Evolutionary conservation across 2,888 invertebrate genomes (phyloP), one percentile per base, ranked within the genome.

Genomic region (Agriopis aurantiaria): DNA sequence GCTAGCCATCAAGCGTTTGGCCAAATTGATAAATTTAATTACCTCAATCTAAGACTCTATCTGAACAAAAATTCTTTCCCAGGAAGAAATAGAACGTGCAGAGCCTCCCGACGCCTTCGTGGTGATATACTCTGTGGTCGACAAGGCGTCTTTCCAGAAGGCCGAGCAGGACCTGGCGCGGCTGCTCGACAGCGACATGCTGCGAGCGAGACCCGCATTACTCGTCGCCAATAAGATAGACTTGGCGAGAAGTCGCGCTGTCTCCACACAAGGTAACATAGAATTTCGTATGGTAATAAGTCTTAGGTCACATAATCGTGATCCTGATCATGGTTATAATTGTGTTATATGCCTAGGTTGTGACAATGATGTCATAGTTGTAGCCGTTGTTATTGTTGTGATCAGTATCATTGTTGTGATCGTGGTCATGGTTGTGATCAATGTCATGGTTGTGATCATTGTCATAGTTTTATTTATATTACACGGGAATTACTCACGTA

Each of bases 151-250:
- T 79, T 98, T 97, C 91, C 97, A 97, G 87, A 96, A 96, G 80
- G 97, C 97, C 8, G 97, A 97, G 86, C 96, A 96, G 79, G 97
- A 97, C 79, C 86, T 98, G 69, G 96, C 96, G 58, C 95, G 96
- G 80, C 95, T 98, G 45, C 96, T 97, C 84, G 97, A 97, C 88
- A 96, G 96, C 84, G 98, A 97, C 86, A 95, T 97, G 88, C 95
- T 97, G 72, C 93, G 97, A 68, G 95, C 96, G 43, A 95, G 97
- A 78, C 97, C 98, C 0, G 97, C 97, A 53, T 97, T 99, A 73
- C 94, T 99, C 65, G 98, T 98, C 23, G 99, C 97, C 63, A 99
- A 99, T 92, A 99, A 99, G 95, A 97, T 98, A 76, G 99, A 99
- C 92, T 95, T 99, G 84, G 99, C 98, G 46, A 95, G 99, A 79